Evolutionary conservation across 2,113 vertebrate species (phyloP), one percentile per base, ranked within the genome.

Genomic region (Perccottus glenii): DNA sequence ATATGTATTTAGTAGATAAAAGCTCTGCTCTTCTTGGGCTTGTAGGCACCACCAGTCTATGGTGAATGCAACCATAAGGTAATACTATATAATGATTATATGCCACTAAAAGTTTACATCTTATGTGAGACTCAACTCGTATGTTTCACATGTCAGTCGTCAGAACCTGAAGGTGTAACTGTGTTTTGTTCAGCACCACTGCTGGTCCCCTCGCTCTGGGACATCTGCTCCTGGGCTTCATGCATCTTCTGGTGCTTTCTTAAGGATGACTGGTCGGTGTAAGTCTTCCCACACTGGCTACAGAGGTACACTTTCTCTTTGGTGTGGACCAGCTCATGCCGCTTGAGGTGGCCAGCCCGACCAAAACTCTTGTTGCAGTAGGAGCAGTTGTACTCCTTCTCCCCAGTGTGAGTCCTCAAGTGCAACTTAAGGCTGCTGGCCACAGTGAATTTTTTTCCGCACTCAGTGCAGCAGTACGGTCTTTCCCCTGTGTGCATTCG

Each of bases 381-480:
- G 0, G 81, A 57, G 76, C 92, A 93, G 82, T 49, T 75, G 81
- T 90, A 92, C 11, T 81, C 83, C 61, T 91, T 92, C 81, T 93
- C 92, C 1, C 91, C 92, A 0, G 88, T 92, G 81, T 93, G 92
- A 35, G 88, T 91, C 36, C 88, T 78, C 71, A 86, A 86, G 85
- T 93, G 92, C 50, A 92, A 79, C 33, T 92, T 93, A 0, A 93
- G 89, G 85, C 91, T 93, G 64, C 91, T 92, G 46, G 91, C 89
- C 75, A 93, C 91, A 0, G 90, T 90, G 43, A 93, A 93, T 63
- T 70, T 86, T 65, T 90, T 91, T 7, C 85, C 88, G 0, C 92
- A 93, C 68, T 89, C 78, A 0, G 32, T 46, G 70, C 92, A 93
- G 80, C 84, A 68, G 83, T 92, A 93, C 0, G 92, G 92, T 19